These are phyloP conservation scores for Bradysia coprophila DNA, from an alignment of 1,140 invertebrate genomes.

Conservation along the genomic window DNA sequence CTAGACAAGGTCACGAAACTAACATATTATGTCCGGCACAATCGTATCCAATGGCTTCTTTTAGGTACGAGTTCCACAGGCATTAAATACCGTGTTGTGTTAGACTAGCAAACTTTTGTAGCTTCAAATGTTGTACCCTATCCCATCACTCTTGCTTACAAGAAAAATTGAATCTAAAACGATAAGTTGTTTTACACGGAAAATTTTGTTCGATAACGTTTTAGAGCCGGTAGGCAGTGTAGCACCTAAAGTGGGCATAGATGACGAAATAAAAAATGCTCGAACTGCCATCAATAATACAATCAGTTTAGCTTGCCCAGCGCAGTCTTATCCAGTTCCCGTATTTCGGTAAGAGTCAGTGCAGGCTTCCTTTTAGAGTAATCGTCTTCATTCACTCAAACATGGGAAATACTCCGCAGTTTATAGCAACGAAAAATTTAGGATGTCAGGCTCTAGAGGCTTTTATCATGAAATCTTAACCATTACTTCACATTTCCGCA, in stretches of 20 bases:
- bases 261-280: slow-evolving; percentile 48
- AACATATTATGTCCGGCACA: slow-evolving; percentile 43
- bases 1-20: slow-evolving; percentile 20
- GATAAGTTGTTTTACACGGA: neutral
- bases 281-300: slow-evolving; percentile 17
- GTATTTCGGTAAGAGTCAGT: slow-evolving; percentile 36
- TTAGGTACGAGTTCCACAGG: slow-evolving; percentile 37
- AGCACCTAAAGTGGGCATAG: slow-evolving; percentile 52
- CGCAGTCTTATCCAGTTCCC: slow-evolving; percentile 43
- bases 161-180: neutral
- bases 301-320: slow-evolving; percentile 38
- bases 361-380: no score
- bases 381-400: no score
- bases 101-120: no score
- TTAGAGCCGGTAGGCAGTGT: slow-evolving; percentile 59
- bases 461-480: no score
- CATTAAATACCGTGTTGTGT: no score
- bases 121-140: neutral
- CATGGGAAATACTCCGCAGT: no score
- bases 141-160: neutral
- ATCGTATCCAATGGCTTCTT: slow-evolving; percentile 39
- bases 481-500: no score
- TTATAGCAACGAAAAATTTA: no score
- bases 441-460: no score
- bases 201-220: neutral